A percentile compares a stretch with the other conserved stretches of the same genome.
These are phyloP conservation scores for Drosophila murphyi DNA, from an alignment of 1,140 invertebrate genomes.

Conservation along the genomic window DNA sequence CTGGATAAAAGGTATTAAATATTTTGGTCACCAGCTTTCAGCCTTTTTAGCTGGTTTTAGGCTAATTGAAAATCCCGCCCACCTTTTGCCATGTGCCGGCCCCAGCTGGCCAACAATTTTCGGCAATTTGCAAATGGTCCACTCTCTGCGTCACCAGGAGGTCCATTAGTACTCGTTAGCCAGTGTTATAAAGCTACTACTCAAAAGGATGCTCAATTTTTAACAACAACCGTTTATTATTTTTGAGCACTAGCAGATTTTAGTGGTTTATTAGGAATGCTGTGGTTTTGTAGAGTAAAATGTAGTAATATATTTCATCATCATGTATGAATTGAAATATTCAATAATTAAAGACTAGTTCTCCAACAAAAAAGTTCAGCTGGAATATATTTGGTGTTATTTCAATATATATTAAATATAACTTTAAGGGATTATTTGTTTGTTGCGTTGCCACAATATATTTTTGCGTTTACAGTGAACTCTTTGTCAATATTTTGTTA, in stretches of 20 bases:
- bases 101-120: slow-evolving; percentile 44
- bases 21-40: slow-evolving; percentile 55
- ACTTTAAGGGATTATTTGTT: neutral
- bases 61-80: slow-evolving; percentile 73
- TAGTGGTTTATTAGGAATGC: neutral
- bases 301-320: no score
- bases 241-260: neutral
- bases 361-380: no score
- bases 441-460: neutral
- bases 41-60: slow-evolving; percentile 64
- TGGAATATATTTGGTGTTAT: no score
- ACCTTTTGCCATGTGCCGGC: slow-evolving; percentile 19
- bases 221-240: slow-evolving; percentile 13
- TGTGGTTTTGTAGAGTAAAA: no score
- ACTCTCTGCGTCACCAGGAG: slow-evolving; percentile 1
- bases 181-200: neutral
- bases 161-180: slow-evolving; percentile 32
- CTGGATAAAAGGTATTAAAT: slow-evolving; percentile 83
- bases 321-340: no score
- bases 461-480: slow-evolving; percentile 39
- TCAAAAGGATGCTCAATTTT: slow-evolving; percentile 17
- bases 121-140: slow-evolving; percentile 65
- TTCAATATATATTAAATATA: neutral
- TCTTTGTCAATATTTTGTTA: slow-evolving; percentile 61
- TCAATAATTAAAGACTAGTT: no score